phyloP scores from a whole-genome alignment of 2,797 vertebrate species.

The Typhlichthys subterraneus region DNA sequence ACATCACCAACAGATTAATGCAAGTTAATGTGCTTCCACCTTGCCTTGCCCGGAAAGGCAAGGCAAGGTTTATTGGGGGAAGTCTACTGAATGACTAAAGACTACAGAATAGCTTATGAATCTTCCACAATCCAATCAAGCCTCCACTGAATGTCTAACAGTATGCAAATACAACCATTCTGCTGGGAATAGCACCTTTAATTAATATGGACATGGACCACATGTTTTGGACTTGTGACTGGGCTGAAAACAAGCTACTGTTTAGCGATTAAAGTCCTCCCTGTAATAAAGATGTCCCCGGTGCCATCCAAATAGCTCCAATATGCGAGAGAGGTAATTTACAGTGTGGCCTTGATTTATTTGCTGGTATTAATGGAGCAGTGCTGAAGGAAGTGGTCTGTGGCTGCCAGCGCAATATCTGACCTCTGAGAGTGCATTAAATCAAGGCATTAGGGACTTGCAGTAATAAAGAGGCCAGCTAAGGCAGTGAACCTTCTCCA shows the following conservation, averaged over 20 bases:
- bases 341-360: constrained; percentile 68
- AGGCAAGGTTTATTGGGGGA: neutral
- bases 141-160: constrained; percentile 37
- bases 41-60: neutral
- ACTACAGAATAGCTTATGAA: constrained; percentile 36
- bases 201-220: constrained; percentile 57
- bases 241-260: constrained; percentile 50
- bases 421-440: constrained; percentile 77
- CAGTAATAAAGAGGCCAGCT: constrained; percentile 69
- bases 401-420: constrained; percentile 72
- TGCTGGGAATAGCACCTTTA: constrained; percentile 42
- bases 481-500: constrained; percentile 60
- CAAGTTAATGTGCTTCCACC: neutral
- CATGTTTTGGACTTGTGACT: constrained; percentile 41
- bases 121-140: constrained; percentile 34
- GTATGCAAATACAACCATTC: constrained; percentile 42
- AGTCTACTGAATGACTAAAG: constrained; percentile 22
- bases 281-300: constrained; percentile 64
- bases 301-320: constrained; percentile 52
- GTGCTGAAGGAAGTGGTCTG: constrained; percentile 68
- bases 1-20: neutral
- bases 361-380: constrained; percentile 73
- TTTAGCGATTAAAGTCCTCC: constrained; percentile 49
- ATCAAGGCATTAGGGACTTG: constrained; percentile 71
- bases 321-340: constrained; percentile 65